Conservation (phyloP, 2,797 vertebrate genomes). For the Tenualosa thibaudeaui region DNA sequence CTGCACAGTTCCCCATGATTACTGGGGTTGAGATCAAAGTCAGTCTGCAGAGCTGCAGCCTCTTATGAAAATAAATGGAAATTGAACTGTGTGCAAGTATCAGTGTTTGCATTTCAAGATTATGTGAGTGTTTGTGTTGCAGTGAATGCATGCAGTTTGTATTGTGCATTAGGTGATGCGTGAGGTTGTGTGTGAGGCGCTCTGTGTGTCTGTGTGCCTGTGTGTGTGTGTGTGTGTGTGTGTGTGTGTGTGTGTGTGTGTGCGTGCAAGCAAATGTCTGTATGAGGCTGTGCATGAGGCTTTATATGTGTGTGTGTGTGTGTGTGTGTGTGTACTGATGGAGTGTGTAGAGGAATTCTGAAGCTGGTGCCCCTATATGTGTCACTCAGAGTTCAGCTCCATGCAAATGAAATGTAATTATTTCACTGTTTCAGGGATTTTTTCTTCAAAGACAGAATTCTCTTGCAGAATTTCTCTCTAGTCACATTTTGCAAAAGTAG, state of each 20-base stretch:
- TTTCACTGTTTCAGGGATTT: neutral
- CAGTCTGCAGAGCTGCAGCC: neutral
- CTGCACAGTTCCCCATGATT: conserved; percentile 7
- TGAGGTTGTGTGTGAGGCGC: neutral
- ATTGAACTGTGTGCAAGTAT: neutral
- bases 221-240: neutral
- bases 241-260: neutral
- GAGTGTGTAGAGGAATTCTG: neutral
- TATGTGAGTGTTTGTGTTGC: neutral
- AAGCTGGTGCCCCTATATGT: neutral
- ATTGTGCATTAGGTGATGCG: neutral
- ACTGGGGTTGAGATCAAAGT: neutral
- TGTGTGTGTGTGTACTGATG: neutral
- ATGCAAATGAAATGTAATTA: conserved; percentile 6
- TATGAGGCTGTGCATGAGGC: neutral
- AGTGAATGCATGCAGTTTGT: neutral
- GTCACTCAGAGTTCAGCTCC: neutral
- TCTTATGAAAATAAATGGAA: neutral
- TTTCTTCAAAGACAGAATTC: neutral
- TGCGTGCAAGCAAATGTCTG: neutral
- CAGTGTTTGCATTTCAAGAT: neutral
- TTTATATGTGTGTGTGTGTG: neutral
- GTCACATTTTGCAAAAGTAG: neutral
- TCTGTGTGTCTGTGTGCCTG: neutral
- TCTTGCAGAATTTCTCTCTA: neutral